These are phyloP conservation scores for Lycia hirtaria DNA, from an alignment of 2,888 invertebrate genomes.

Conservation along the genomic window DNA sequence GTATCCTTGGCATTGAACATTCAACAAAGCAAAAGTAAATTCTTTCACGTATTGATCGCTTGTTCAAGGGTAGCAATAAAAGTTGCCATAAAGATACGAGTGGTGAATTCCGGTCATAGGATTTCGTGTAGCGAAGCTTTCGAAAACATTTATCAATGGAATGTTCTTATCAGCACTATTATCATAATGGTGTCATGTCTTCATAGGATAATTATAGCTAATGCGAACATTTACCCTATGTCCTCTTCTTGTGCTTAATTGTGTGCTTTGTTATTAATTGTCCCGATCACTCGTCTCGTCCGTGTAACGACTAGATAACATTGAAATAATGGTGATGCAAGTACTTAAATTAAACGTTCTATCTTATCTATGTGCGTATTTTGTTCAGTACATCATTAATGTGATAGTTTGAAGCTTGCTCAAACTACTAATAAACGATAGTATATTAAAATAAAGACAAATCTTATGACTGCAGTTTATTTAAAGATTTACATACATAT, in stretches of 20 bases:
- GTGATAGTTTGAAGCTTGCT: conserved; percentile 7
- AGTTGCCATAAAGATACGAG: conserved; percentile 3
- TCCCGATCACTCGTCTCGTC: not conserved
- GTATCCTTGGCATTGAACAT: no score
- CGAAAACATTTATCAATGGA: conserved; percentile 3
- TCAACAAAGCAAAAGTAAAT: not conserved
- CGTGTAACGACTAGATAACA: conserved; percentile 21
- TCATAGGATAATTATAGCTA: no score
- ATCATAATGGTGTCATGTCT: not conserved
- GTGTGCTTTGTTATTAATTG: not conserved
- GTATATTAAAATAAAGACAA: no score
- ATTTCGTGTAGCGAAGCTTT: not conserved
- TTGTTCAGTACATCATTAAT: conserved; percentile 17
- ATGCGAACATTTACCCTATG: not conserved
- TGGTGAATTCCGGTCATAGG: conserved; percentile 1
- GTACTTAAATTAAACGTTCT: conserved; percentile 15
- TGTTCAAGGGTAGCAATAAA: conserved; percentile 16
- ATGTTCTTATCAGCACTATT: conserved; percentile 1
- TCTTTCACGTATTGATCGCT: conserved; percentile 10
- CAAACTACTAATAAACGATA: not conserved
- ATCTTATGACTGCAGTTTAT: no score
- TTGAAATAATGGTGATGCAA: conserved; percentile 19
- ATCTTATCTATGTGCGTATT: conserved; percentile 26
- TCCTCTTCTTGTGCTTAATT: no score
- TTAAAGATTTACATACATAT: no score